Percentiles rank a stretch among this genome's conserved stretches.
Conservation (phyloP, 2,888 invertebrate genomes). For the Stenodera caucasica region DNA sequence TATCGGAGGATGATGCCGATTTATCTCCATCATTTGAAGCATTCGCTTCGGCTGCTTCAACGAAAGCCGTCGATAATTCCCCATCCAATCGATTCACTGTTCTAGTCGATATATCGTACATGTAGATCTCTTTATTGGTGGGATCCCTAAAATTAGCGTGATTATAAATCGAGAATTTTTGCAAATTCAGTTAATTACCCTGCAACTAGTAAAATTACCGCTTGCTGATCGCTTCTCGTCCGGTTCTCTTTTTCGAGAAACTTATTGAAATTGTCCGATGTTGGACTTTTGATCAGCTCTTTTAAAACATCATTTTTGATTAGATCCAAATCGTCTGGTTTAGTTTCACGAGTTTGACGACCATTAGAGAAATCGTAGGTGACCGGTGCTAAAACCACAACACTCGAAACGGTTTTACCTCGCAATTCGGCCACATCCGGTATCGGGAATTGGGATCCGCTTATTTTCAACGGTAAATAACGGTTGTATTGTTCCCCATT, state of each 20-base stretch:
- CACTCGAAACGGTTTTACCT: slow-evolving; percentile 79
- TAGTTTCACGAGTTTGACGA: slow-evolving; percentile 61
- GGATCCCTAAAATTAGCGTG: slow-evolving; percentile 37
- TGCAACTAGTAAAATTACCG: slow-evolving; percentile 79
- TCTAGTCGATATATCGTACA: slow-evolving; percentile 79
- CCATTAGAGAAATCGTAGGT: slow-evolving; percentile 65
- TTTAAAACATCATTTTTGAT: slow-evolving; percentile 70
- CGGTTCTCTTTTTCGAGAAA: slow-evolving; percentile 79
- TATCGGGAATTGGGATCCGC: slow-evolving; percentile 81
- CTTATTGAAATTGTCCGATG: slow-evolving; percentile 74
- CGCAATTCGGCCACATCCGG: slow-evolving; percentile 75
- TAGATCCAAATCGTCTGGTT: slow-evolving; percentile 55
- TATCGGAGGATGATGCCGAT: slow-evolving; percentile 43
- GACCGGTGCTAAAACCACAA: slow-evolving; percentile 82
- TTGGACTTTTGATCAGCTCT: slow-evolving; percentile 73
- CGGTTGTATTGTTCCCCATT: slow-evolving; percentile 73
- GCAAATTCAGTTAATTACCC: slow-evolving; percentile 63
- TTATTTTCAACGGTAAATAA: slow-evolving; percentile 82
- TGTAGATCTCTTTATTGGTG: slow-evolving; percentile 77
- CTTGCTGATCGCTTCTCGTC: slow-evolving; percentile 74
- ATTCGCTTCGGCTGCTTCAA: slow-evolving; percentile 85
- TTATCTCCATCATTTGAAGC: slow-evolving; percentile 55
- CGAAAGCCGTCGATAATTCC: slow-evolving; percentile 81
- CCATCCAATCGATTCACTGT: slow-evolving; percentile 77
- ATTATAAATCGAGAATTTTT: slow-evolving; percentile 2